Percentiles rank a stretch among this genome's conserved stretches.
phyloP scores from a whole-genome alignment of 2,888 invertebrate species.

The Phalangium opilio region DNA sequence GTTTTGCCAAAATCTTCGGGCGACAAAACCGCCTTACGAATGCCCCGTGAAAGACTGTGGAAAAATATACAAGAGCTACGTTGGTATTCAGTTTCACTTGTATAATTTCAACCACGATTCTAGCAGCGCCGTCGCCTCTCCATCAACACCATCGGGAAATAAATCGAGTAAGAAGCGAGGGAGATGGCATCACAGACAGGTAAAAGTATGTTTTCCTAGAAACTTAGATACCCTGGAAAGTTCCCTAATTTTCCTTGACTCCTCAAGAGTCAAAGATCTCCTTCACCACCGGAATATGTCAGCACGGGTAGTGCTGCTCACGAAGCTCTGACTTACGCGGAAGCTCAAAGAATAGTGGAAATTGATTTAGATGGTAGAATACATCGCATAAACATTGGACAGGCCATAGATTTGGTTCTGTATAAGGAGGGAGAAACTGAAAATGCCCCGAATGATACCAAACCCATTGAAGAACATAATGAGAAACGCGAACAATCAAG shows the following conservation, averaged over 20 bases:
- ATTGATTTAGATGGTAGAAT: constrained; percentile 70
- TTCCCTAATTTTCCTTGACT: too few species aligned
- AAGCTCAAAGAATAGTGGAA: constrained; percentile 69
- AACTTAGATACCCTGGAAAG: background rate
- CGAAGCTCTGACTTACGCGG: constrained; percentile 63
- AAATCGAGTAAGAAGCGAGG: constrained; percentile 17
- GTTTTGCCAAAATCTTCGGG: constrained; percentile 64
- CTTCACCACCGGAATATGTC: constrained; percentile 31
- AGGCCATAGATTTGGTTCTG: constrained; percentile 33
- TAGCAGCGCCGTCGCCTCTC: constrained; percentile 38
- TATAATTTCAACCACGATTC: constrained; percentile 64
- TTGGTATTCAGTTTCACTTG: constrained; percentile 70
- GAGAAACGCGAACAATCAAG: constrained; percentile 14
- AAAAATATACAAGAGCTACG: constrained; percentile 68
- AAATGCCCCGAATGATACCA: constrained; percentile 6
- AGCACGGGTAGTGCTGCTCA: constrained; percentile 30
- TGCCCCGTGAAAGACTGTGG: constrained; percentile 74
- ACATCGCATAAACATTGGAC: constrained; percentile 41
- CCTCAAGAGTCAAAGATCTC: constrained; percentile 24
- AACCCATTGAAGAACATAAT: constrained; percentile 10
- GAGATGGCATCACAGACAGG: constrained; percentile 26
- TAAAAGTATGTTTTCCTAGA: background rate
- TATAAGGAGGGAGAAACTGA: constrained; percentile 13
- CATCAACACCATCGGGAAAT: constrained; percentile 34
- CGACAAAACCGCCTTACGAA: constrained; percentile 68